Evolutionary conservation across 2,113 vertebrate genomes (phyloP), one percentile per base, ranked within the genome.

Genomic region (Todiramphus chloris): DNA sequence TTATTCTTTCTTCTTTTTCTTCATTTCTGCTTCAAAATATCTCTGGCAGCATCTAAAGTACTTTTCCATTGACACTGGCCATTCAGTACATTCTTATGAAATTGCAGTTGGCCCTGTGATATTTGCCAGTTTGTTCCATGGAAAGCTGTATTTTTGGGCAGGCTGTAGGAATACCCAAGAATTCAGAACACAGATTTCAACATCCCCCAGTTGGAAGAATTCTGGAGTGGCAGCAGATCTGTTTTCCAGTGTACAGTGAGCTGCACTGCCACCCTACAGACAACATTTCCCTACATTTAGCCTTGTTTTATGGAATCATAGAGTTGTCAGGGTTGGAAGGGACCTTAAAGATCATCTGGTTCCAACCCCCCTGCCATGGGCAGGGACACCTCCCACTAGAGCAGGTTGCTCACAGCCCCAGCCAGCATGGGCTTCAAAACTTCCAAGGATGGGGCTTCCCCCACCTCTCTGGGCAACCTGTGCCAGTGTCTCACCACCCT

Each of bases 121-220:
- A 39, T 78, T 92, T 94, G 46, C 77, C 33, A 67, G 41, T 55
- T 78, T 87, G 12, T 56, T 94, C 69, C 35, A 7, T 82, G 62
- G 87, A 89, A 94, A 95, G 72, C 43, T 68, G 6, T 60, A 51
- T 28, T 95, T 88, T 92, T 16, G 91, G 87, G 78, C 48, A 72
- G 33, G 41, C 37, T 89, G 93, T 28, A 76, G 73, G 86, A 94
- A 87, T 21, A 68, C 43, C 37, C 77, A 70, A 53, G 87, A 84
- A 91, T 68, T 92, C 58, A 73, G 66, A 79, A 41, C 69, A 56
- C 7, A 23, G 69, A 87, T 95, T 95, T 91, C 89, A 84, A 94
- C 89, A 91, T 84, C 91, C 11, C 16, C 27, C 19, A 7, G 66
- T 1, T 68, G 60, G 53, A 94, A 48, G 83, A 69, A 82, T 75